A percentile compares a stretch with the other conserved stretches of the same genome.
Evolutionary conservation across 2,113 vertebrate species (phyloP).

Genomic region (Plestiodon gilberti): DNA sequence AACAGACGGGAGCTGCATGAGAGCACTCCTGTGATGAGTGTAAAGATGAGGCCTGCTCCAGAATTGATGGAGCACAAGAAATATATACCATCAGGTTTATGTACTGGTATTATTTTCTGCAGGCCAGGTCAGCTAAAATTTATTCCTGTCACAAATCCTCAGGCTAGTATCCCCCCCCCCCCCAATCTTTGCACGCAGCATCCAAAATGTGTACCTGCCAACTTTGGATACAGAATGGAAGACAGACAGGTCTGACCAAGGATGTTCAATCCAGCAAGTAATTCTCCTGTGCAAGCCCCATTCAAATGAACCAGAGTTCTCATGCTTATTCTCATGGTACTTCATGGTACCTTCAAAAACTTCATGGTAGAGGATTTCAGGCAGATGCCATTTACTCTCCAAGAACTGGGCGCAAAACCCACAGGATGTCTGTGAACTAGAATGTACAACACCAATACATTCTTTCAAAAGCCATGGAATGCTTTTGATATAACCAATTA

Average conservation of each 20-base stretch:
- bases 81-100: too few species aligned
- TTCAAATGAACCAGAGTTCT: not conserved
- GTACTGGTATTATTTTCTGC: too few species aligned
- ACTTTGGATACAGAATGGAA: not conserved
- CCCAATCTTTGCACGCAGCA: too few species aligned
- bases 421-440: not conserved
- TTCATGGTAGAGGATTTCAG: not conserved
- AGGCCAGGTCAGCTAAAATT: too few species aligned
- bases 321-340: not conserved
- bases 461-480: not conserved
- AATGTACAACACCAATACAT: too few species aligned
- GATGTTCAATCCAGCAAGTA: too few species aligned
- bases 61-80: not conserved
- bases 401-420: not conserved
- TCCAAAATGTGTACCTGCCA: too few species aligned
- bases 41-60: not conserved
- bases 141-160: too few species aligned
- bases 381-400: not conserved
- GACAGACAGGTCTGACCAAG: not conserved
- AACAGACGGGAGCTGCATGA: not conserved
- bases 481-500: slow-evolving; percentile 16
- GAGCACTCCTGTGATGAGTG: not conserved
- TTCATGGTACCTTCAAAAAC: too few species aligned
- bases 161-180: too few species aligned
- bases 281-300: not conserved